A percentile compares a stretch with the other conserved stretches of the same genome.
phyloP scores from a whole-genome alignment of 1,140 invertebrate genomes.

The Dendrolimus punctatus region DNA sequence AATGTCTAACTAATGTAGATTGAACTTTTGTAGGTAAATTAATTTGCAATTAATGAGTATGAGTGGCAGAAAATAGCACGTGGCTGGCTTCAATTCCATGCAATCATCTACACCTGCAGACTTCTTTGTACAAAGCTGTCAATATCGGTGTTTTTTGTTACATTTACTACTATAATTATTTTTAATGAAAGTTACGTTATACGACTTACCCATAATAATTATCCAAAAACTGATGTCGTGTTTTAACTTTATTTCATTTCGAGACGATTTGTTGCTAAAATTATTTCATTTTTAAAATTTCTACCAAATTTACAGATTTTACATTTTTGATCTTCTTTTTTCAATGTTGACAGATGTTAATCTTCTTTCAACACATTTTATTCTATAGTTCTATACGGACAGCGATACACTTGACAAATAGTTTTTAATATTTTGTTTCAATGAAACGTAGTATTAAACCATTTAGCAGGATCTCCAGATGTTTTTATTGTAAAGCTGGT shows the following conservation, averaged over 20 bases:
- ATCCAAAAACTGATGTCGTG: slow-evolving; percentile 2
- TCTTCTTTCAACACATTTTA: slow-evolving; percentile 24
- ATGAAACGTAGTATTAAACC: no score
- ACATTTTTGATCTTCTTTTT: slow-evolving; percentile 38
- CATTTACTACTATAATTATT: slow-evolving; percentile 1
- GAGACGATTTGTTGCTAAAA: slow-evolving; percentile 20
- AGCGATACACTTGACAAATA: slow-evolving; percentile 8
- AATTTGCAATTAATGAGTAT: slow-evolving; percentile 3
- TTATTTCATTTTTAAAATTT: slow-evolving; percentile 30
- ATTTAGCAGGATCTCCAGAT: no score
- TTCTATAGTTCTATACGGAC: slow-evolving; percentile 20
- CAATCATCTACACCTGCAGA: slow-evolving; percentile 29
- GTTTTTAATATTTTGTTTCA: neutral
- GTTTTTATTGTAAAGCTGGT: no score
- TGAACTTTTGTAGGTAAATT: slow-evolving; percentile 31
- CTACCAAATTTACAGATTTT: slow-evolving; percentile 21
- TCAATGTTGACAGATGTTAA: slow-evolving; percentile 31
- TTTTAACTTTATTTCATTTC: slow-evolving; percentile 29
- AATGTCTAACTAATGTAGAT: slow-evolving; percentile 13
- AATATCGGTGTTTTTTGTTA: slow-evolving; percentile 16
- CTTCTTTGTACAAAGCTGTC: slow-evolving; percentile 58
- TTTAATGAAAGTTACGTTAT: neutral
- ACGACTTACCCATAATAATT: slow-evolving; percentile 30
- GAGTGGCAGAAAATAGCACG: slow-evolving; percentile 25
- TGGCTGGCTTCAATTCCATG: slow-evolving; percentile 27